Evolutionary conservation across 2,888 invertebrate genomes (phyloP).

Genomic region (Carpatolechia fugitivella): DNA sequence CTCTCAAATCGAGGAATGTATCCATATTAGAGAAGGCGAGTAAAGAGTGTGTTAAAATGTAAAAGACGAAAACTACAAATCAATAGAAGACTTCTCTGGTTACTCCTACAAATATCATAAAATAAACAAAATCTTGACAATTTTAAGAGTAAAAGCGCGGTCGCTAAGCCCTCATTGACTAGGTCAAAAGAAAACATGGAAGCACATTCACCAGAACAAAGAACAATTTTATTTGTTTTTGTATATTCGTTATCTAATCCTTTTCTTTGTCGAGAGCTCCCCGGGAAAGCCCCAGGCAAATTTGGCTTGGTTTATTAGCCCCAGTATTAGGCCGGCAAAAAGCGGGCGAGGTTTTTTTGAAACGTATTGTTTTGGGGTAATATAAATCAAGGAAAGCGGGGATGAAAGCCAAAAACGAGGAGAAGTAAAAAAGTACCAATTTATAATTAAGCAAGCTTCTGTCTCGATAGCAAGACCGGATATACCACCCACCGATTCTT

Average conservation of each 20-base stretch:
- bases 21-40: no score
- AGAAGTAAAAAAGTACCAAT: no score
- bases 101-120: no score
- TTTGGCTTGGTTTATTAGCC: constrained; percentile 37
- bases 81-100: no score
- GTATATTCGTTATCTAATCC: constrained; percentile 46
- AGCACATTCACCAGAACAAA: constrained; percentile 30
- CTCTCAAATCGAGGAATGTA: no score
- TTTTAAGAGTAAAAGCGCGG: background rate
- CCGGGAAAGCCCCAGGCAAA: constrained; percentile 39
- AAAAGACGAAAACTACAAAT: no score
- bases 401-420: no score
- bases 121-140: no score
- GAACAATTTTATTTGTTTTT: constrained; percentile 43
- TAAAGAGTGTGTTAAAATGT: no score
- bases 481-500: no score
- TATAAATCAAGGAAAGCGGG: background rate
- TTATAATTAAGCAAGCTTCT: no score
- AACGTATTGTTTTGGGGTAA: background rate
- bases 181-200: constrained; percentile 29
- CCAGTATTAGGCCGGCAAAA: constrained; percentile 31
- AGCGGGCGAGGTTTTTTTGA: constrained; percentile 22
- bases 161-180: constrained; percentile 17
- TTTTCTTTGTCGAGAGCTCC: constrained; percentile 38
- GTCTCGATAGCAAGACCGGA: no score